These are phyloP conservation scores for Episyrphus balteatus DNA, from an alignment of 1,140 invertebrate genomes.

Conservation along the genomic window DNA sequence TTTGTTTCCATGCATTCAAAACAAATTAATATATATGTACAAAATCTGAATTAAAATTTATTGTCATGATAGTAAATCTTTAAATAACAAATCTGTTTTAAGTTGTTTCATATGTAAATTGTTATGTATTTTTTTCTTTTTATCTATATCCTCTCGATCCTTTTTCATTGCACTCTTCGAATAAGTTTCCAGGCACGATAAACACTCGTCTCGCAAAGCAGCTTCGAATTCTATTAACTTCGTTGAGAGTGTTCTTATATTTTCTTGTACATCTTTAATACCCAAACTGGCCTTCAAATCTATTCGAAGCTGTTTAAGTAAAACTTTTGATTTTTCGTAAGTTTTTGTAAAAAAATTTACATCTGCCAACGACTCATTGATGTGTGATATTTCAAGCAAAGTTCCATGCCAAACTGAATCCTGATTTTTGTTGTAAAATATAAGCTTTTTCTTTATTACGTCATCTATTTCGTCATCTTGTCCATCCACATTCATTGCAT, in stretches of 20 bases:
- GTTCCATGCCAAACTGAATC: slow-evolving; percentile 1
- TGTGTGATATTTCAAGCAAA: neutral
- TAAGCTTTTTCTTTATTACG: neutral
- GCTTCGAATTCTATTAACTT: slow-evolving; percentile 1
- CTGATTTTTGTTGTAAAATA: neutral
- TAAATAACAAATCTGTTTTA: too few relatives aligned
- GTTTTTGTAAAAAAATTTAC: neutral
- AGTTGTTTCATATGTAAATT: too few relatives aligned
- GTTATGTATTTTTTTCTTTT: too few relatives aligned
- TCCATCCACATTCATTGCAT: too few relatives aligned
- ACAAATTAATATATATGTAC: too few relatives aligned
- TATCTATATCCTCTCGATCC: too few relatives aligned
- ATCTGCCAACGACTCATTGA: neutral
- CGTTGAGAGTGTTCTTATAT: neutral
- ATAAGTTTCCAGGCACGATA: too few relatives aligned
- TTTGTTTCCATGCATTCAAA: too few relatives aligned
- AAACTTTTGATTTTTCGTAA: neutral
- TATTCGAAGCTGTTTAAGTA: neutral
- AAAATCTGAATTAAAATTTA: too few relatives aligned
- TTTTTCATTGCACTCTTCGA: too few relatives aligned
- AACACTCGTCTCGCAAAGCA: neutral
- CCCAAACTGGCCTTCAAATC: neutral
- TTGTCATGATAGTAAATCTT: too few relatives aligned
- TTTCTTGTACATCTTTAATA: neutral
- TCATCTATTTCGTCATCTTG: neutral